Base-by-base conservation (phyloP, 2,797 vertebrate genomes). In the Manis pentadactyla region DNA sequence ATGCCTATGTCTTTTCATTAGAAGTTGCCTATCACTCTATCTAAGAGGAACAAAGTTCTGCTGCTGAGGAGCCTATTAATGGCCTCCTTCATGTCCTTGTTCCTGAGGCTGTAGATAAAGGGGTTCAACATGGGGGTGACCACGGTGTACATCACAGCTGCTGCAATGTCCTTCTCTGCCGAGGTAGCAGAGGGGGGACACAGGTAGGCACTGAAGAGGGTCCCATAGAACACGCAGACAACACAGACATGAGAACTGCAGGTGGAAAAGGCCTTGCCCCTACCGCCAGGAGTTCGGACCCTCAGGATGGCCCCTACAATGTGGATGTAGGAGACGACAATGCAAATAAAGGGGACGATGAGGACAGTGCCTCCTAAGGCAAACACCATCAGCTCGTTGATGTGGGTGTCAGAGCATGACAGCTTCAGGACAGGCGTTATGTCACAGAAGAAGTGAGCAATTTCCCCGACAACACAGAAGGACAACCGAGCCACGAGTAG, bases 391-490 rank as follows among this genome's bases (percentile, higher is more conserved):
- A 93, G 6, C 64, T 96, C 61, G 6, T 94, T 96, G 83, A 97
- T 12, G 10, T 4, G 21, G n/a, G 90, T 94, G 15, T 95, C 93
- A 42, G 96, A 96, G 51, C 95, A 97, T 0, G 96, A 96, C 15
- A 97, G 61, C 53, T 95, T 94, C 42, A 97, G 61, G 10, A 98
- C 57, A 57, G 97, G 88, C 73, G 27, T 29, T 34, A 97, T 84
- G 74, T 95, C 95, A 90, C 97, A 97, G 92, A 96, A 97, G 71
- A 97, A 97, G 74, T 97, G 96, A 34, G 87, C 34, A 5, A 95
- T 87, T 91, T 97, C 90, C 21, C 84, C 93, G 18, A 6, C 8
- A 10, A 86, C 84, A 71, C 93, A 97, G 89, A 97, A 97, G 4
- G 95, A 96, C 1, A 98, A 29, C 23, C 1, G 55, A 64, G 37